phyloP scores from a whole-genome alignment of 2,888 invertebrate genomes.

The Resseliella maxima region DNA sequence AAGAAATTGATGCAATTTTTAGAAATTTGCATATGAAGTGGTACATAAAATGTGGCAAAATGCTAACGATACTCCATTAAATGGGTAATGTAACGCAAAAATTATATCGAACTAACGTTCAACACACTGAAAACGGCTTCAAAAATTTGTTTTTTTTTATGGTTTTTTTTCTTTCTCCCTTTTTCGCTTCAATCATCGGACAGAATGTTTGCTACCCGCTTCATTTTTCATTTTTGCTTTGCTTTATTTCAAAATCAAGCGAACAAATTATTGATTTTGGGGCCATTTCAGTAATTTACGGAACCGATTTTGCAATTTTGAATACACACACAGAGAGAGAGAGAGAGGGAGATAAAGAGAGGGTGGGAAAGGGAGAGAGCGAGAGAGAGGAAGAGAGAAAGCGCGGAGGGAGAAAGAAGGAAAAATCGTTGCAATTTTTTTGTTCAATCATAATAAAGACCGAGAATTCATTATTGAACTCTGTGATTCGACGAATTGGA shows the following conservation, averaged over 20 bases:
- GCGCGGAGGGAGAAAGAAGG: too few relatives aligned
- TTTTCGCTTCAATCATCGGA: background rate
- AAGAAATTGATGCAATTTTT: constrained; percentile 48
- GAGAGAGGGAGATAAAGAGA: too few relatives aligned
- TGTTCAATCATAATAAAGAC: background rate
- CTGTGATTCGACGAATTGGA: background rate
- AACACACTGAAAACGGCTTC: background rate
- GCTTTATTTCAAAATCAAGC: background rate
- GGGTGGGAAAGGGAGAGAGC: too few relatives aligned
- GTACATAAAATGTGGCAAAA: constrained; percentile 13
- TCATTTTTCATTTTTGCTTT: background rate
- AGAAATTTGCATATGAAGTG: constrained; percentile 34
- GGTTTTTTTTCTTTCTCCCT: background rate
- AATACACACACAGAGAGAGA: too few relatives aligned
- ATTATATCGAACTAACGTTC: background rate
- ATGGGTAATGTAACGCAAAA: constrained; percentile 46
- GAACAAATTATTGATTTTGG: constrained; percentile 13
- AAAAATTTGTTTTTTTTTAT: background rate
- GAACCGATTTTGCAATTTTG: background rate
- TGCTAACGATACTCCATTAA: constrained; percentile 40
- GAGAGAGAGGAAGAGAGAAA: too few relatives aligned
- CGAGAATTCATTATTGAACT: background rate
- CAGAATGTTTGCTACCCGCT: background rate
- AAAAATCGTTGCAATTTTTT: background rate
- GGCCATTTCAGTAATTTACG: background rate